Evolutionary conservation across 2,113 vertebrate species (phyloP).

Genomic region (Phodopus roborovskii): DNA sequence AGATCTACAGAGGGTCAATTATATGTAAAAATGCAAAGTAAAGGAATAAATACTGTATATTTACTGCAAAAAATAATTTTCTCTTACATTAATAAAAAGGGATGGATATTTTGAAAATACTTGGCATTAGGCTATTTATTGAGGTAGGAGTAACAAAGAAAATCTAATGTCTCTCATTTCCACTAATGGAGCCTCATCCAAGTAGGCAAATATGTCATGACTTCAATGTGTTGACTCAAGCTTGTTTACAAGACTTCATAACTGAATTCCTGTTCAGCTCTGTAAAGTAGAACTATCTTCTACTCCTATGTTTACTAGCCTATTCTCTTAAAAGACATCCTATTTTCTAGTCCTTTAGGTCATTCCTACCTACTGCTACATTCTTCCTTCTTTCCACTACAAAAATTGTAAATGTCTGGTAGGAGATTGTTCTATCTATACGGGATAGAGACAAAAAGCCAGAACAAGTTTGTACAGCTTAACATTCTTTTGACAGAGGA

Average conservation of each 20-base stretch:
- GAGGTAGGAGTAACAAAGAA: constrained; percentile 74
- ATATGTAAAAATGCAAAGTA: neutral
- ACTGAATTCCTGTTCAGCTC: constrained; percentile 78
- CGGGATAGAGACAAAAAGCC: constrained; percentile 78
- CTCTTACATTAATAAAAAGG: constrained; percentile 31
- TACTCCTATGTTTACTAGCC: constrained; percentile 76
- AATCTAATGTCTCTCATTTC: constrained; percentile 66
- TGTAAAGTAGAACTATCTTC: constrained; percentile 74
- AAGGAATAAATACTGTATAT: constrained; percentile 24
- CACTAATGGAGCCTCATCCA: constrained; percentile 77
- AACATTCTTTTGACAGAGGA: constrained; percentile 74
- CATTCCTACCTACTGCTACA: constrained; percentile 74
- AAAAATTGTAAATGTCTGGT: constrained; percentile 79
- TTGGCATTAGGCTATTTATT: constrained; percentile 32
- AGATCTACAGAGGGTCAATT: neutral
- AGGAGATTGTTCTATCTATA: constrained; percentile 73
- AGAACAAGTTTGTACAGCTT: constrained; percentile 76
- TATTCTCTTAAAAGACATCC: constrained; percentile 77
- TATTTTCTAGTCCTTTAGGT: constrained; percentile 78
- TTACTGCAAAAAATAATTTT: constrained; percentile 36
- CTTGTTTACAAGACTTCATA: constrained; percentile 72
- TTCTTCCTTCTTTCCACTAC: constrained; percentile 74
- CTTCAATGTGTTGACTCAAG: constrained; percentile 81
- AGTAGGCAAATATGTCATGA: constrained; percentile 74
- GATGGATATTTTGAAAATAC: constrained; percentile 62